Evolutionary conservation across 2,888 invertebrate species (phyloP).

Genomic region (Leptopterna dolabrata): DNA sequence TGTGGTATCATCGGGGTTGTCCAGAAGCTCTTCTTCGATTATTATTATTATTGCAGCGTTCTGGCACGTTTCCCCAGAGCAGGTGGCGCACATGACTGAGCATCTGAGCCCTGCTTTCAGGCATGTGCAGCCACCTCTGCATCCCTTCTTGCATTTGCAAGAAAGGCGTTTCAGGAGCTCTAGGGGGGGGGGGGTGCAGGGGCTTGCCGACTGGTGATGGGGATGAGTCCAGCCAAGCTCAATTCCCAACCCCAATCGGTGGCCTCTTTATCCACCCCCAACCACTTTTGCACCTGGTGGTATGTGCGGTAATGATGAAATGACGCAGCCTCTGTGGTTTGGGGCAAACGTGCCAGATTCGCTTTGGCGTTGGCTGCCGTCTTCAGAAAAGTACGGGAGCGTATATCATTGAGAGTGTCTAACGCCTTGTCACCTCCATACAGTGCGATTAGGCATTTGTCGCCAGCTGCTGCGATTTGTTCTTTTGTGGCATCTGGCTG

Average conservation of each 20-base stretch:
- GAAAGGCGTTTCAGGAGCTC: not conserved
- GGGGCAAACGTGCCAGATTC: not conserved
- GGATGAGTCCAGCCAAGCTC: not conserved
- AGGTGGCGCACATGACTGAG: not conserved
- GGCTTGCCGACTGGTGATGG: not conserved
- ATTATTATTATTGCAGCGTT: not conserved
- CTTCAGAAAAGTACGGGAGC: not conserved
- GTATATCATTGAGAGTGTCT: conserved; percentile 23
- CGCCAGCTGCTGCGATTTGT: not conserved
- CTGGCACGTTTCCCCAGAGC: not conserved
- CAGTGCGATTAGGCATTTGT: not conserved
- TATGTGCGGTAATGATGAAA: not conserved
- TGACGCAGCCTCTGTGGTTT: not conserved
- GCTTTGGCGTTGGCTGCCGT: not conserved
- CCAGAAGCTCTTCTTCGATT: not conserved
- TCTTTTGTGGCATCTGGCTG: not conserved
- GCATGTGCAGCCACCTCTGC: not conserved
- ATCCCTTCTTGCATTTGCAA: not conserved
- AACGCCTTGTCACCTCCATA: not conserved
- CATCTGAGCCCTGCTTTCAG: conserved; percentile 12
- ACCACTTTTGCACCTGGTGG: conserved; percentile 17
- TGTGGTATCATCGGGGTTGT: not conserved
- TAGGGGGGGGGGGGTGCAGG: not conserved
- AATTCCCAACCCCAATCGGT: conserved; percentile 19
- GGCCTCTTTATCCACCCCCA: not conserved